Evolutionary conservation across 2,888 invertebrate genomes (phyloP), one percentile per base, ranked within the genome.

Genomic region (Calephelis perditalis): DNA sequence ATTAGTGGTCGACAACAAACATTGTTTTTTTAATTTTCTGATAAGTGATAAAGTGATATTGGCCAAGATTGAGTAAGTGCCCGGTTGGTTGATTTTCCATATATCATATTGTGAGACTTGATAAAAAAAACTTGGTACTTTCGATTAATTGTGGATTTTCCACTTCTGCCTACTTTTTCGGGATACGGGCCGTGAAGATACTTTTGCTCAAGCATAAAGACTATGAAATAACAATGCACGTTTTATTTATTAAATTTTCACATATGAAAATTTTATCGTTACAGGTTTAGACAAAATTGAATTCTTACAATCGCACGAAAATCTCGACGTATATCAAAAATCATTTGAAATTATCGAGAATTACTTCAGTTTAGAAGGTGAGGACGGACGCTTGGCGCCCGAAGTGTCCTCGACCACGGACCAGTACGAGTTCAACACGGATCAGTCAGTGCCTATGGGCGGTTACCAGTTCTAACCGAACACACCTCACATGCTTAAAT

Each of bases 281-380:
- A 12, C 77, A 97, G 97, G 99, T 77, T 92, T 99, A 81, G 99
- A 99, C 82, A 99, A 99, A 92, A 98, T 99, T 70, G 99, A 99
- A 89, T 99, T 97, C 86, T 92, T 99, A 59, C 99, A 99, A 84
- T 97, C 98, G 55, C 98, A 99, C 82, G 97, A 98, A 82, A 99
- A 99, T 79, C 93, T 96, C 83, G 98, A 99, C 73, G 97, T 99
- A 70, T 99, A 99, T 89, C 96, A 98, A 84, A 98, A 98, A 86
- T 97, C 98, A 58, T 99, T 97, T 81, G 97, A 98, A 81, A 98
- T 99, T 71, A 98, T 99, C 73, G 98, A 99, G 84, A 95, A 95
- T 77, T 99, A 96, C 91, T 99, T 99, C 81, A 96, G 97, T 15
- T 95, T 96, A n/a, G 97, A 97, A 75, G 97, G 97, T 76, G 97